A percentile compares a stretch with the other conserved stretches of the same genome.
Evolutionary conservation across 2,888 invertebrate species (phyloP).

Genomic region (Erebia aethiops): DNA sequence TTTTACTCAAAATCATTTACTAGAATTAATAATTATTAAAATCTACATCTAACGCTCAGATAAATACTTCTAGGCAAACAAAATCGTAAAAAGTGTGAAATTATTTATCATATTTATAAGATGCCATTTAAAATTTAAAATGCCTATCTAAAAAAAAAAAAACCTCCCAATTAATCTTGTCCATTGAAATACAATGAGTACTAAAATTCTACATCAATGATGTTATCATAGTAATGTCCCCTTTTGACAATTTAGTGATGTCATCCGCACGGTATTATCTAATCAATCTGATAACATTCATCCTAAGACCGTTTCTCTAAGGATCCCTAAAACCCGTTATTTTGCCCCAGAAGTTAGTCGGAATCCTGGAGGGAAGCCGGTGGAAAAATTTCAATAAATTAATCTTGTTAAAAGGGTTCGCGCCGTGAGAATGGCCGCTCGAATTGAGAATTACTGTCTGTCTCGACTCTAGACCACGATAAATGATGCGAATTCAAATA

Average conservation of each 20-base stretch:
- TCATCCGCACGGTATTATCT: background rate
- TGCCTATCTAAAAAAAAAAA: background rate
- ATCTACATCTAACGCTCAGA: too few species aligned
- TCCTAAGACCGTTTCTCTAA: background rate
- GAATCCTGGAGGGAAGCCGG: slow-evolving; percentile 30
- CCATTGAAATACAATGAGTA: too few species aligned
- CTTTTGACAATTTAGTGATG: background rate
- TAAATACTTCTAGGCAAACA: too few species aligned
- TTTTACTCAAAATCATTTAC: too few species aligned
- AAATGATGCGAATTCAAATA: background rate
- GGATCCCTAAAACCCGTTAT: slow-evolving; percentile 34
- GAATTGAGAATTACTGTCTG: background rate
- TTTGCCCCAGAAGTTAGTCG: slow-evolving; percentile 24
- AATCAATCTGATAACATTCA: slow-evolving; percentile 1
- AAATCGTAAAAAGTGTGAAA: too few species aligned
- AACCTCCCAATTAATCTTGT: too few species aligned
- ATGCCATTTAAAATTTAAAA: background rate
- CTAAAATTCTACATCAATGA: too few species aligned
- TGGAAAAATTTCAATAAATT: slow-evolving; percentile 41
- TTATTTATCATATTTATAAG: background rate
- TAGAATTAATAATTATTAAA: too few species aligned
- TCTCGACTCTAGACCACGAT: background rate
- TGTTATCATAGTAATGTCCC: background rate
- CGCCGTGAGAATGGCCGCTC: slow-evolving; percentile 29
- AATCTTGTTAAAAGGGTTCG: slow-evolving; percentile 38